Conservation (phyloP, 2,797 vertebrate species). For the Antrozous pallidus region DNA sequence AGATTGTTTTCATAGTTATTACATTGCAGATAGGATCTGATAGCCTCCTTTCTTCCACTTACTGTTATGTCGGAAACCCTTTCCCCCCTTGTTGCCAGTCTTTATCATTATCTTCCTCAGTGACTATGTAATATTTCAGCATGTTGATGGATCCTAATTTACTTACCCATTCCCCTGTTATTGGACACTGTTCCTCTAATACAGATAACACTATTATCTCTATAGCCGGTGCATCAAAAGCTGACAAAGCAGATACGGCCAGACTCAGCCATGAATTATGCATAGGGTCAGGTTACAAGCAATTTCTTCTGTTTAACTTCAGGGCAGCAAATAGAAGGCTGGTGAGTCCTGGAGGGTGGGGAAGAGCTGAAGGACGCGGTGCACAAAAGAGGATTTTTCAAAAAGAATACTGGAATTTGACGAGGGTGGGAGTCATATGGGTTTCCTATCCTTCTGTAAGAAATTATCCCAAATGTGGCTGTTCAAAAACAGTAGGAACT, state of each 20-base stretch:
- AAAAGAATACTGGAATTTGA: not conserved
- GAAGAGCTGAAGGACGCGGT: not conserved
- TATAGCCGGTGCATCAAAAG: slow-evolving; percentile 43
- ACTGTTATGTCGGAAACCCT: slow-evolving; percentile 31
- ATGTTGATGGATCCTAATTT: slow-evolving; percentile 61
- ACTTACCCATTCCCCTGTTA: slow-evolving; percentile 54
- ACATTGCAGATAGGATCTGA: slow-evolving; percentile 1
- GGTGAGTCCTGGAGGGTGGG: not conserved
- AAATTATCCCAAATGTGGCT: not conserved
- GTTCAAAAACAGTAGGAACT: not conserved
- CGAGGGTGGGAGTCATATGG: not conserved
- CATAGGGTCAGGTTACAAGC: not conserved
- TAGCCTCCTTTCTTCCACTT: slow-evolving; percentile 9
- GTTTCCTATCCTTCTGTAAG: not conserved
- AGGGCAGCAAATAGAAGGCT: not conserved
- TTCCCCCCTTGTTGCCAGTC: not conserved
- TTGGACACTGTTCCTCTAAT: slow-evolving; percentile 38
- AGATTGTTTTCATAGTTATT: not conserved
- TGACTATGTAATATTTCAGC: slow-evolving; percentile 58
- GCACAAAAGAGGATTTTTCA: not conserved
- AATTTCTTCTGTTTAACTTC: slow-evolving; percentile 28
- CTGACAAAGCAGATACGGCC: slow-evolving; percentile 48
- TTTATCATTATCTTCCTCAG: slow-evolving; percentile 52
- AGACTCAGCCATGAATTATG: slow-evolving; percentile 53
- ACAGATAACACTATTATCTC: slow-evolving; percentile 60